Conservation (phyloP, 2,888 invertebrate species). For the Pyrgus malvae region DNA sequence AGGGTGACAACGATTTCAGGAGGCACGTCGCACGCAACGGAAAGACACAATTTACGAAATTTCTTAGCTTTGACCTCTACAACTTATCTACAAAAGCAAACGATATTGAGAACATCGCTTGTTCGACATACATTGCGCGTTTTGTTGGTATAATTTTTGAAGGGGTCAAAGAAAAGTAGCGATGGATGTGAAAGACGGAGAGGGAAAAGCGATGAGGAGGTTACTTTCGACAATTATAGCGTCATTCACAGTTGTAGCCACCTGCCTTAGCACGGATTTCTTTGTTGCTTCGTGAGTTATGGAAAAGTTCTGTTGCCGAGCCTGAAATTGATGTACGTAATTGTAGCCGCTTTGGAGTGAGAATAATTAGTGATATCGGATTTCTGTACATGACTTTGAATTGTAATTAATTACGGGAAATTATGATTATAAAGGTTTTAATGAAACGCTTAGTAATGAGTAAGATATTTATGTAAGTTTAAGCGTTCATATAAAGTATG, state of each 20-base stretch:
- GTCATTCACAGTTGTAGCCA: conserved; percentile 26
- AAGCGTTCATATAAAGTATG: too few species aligned
- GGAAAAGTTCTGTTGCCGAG: conserved; percentile 11
- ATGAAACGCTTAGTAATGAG: too few species aligned
- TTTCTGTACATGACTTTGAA: not conserved
- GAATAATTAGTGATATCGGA: not conserved
- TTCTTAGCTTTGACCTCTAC: conserved; percentile 35
- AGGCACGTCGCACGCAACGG: conserved; percentile 35
- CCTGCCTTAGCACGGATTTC: conserved; percentile 25
- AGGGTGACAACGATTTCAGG: conserved; percentile 34
- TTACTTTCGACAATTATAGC: conserved; percentile 19
- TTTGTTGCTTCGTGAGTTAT: conserved; percentile 25
- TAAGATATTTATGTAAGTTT: too few species aligned
- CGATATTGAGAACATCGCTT: not conserved
- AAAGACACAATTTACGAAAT: conserved; percentile 48
- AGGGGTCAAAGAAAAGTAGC: not conserved
- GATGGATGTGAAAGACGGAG: not conserved
- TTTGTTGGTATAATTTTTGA: not conserved
- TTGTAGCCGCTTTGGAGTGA: not conserved
- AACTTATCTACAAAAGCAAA: not conserved
- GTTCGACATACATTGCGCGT: not conserved
- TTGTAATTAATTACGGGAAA: too few species aligned
- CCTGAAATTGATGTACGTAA: conserved; percentile 4
- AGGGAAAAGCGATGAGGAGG: not conserved
- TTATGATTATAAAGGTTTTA: too few species aligned